phyloP scores from a whole-genome alignment of 1,140 invertebrate genomes.

The Bombyx mandarina region DNA sequence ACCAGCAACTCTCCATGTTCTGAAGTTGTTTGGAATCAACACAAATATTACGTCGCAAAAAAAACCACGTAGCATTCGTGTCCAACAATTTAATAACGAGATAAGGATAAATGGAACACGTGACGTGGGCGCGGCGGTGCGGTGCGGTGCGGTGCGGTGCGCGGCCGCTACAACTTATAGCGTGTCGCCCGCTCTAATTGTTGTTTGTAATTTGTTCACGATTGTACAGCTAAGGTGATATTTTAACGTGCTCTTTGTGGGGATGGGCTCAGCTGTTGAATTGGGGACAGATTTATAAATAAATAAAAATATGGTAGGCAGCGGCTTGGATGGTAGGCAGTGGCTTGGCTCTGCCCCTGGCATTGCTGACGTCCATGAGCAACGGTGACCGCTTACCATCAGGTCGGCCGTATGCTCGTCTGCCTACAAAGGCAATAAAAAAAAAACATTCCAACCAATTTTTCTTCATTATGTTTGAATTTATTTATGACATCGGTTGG shows the following conservation, averaged over 20 bases:
- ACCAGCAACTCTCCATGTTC: too few relatives aligned
- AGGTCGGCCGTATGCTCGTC: too few relatives aligned
- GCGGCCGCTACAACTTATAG: constrained; percentile 8
- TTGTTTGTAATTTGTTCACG: constrained; percentile 53
- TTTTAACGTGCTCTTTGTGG: constrained; percentile 30
- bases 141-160: constrained; percentile 4
- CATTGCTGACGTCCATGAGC: too few relatives aligned
- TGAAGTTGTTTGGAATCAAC: too few relatives aligned
- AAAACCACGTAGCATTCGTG: too few relatives aligned
- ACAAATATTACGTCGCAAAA: too few relatives aligned
- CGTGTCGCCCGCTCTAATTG: constrained; percentile 41
- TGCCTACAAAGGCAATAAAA: background rate
- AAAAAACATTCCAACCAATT: background rate
- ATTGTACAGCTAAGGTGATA: constrained; percentile 40
- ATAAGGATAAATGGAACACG: too few relatives aligned
- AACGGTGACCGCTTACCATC: too few relatives aligned
- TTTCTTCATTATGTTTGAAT: background rate
- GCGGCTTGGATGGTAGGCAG: too few relatives aligned
- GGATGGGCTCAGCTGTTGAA: background rate
- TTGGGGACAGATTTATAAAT: background rate
- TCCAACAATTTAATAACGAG: too few relatives aligned
- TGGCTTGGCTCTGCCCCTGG: too few relatives aligned
- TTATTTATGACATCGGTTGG: background rate
- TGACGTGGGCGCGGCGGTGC: constrained; percentile 1
- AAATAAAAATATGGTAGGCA: background rate